Evolutionary conservation across 1,140 invertebrate species (phyloP), one percentile per base, ranked within the genome.

Genomic region (Chlorops oryzae): DNA sequence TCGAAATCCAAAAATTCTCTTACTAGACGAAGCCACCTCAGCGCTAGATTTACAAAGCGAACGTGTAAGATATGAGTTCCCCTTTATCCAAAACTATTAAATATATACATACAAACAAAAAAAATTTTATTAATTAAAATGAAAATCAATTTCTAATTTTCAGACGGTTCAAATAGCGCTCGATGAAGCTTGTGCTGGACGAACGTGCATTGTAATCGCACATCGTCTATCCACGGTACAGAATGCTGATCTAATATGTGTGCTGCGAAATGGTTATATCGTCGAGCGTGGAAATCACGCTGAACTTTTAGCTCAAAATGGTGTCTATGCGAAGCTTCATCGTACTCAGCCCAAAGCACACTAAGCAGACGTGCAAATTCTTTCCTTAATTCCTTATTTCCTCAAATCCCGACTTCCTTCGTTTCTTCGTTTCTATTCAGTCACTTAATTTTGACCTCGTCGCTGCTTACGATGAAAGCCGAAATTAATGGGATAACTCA

Each of bases 1-100:
- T 0, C 73, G 85, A 47, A 80, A 84, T 69, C 86, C 86, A 2
- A 78, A 79, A 58, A 77, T 89, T 34, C 62, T 89, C 2, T 63
- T 92, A 9, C 65, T 91, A 3, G 89, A 92, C 68, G 89, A 92
- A 72, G 88, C 88, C 0, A 92, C 88, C 2, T 88, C 86, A 10
- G 88, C 88, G 2, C 67, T 91, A 5, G 82, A 90, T 69, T 81
- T 81, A 10, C 81, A 87, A 62, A 82, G 78, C 62, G 80, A 82
- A 74, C 72, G 77, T 59, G 75, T 76, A 50, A 20, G 52, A 7
- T 15, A n/a, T 37, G 3, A 0, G 15, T 5, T 15, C 25, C 5
- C n/a, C 17, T 3, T 13, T 17, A 7, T n/a, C 37, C 9, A 9
- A 27, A 7, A 24, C 18, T 23, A 3, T n/a, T 0, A 7, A 7